A percentile compares a stretch with the other conserved stretches of the same genome.
Evolutionary conservation across 1,140 invertebrate genomes (phyloP).

Genomic region (Apis cerana): DNA sequence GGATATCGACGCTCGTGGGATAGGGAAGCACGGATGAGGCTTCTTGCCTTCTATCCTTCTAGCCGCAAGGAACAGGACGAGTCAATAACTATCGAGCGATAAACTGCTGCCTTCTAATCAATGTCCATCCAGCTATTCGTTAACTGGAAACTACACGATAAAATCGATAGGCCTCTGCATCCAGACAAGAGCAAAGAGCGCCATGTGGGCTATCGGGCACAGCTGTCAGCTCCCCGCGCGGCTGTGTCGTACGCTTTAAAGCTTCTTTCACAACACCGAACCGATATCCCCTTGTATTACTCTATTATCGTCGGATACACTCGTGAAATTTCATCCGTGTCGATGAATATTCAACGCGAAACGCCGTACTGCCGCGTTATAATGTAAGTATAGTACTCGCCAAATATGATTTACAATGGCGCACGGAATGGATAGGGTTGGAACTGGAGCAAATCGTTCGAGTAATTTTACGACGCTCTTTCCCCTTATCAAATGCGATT

Average conservation of each 20-base stretch:
- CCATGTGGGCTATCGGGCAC: slow-evolving; percentile 72
- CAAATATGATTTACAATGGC: neutral
- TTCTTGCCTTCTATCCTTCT: neutral
- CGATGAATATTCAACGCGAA: slow-evolving; percentile 34
- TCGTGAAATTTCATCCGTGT: slow-evolving; percentile 24
- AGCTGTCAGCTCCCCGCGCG: slow-evolving; percentile 69
- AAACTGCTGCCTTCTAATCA: slow-evolving; percentile 52
- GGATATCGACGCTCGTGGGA: neutral
- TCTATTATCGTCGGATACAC: neutral
- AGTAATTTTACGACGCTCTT: neutral
- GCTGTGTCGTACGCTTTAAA: slow-evolving; percentile 49
- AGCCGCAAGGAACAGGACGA: slow-evolving; percentile 21
- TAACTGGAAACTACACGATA: slow-evolving; percentile 59
- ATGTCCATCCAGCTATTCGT: slow-evolving; percentile 38
- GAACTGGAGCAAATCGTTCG: neutral
- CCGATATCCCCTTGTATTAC: neutral
- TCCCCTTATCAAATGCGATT: neutral
- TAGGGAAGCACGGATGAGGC: neutral
- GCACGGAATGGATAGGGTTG: too few species aligned
- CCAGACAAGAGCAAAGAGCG: slow-evolving; percentile 64
- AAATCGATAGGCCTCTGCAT: slow-evolving; percentile 72
- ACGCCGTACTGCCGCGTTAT: neutral
- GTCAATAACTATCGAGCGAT: slow-evolving; percentile 51
- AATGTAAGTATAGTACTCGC: neutral
- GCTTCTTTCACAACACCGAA: slow-evolving; percentile 46